Base-by-base conservation (phyloP, 2,113 vertebrate species). In the Crocuta crocuta region DNA sequence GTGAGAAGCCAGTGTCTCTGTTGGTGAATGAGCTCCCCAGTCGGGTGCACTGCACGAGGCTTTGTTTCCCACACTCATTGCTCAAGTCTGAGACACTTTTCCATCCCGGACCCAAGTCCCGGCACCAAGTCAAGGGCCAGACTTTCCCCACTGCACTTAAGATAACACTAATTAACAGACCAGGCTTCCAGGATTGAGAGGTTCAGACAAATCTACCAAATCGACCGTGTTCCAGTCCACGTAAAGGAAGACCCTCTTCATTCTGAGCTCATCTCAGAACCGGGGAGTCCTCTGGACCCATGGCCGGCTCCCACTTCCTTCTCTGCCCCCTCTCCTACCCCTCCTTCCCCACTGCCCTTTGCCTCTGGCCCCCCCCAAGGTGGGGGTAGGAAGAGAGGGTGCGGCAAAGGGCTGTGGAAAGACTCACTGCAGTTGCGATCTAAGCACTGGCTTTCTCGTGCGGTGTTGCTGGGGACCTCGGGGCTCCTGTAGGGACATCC, bases 101-200 rank as follows among this genome's bases (percentile, higher is more conserved):
- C 39, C 1, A 16, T 3, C 33, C 21, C 17, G 17, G 21, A 35
- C 24, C n/a, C 11, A 10, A 45, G 63, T 50, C 65, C 89, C 15
- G 12, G 2, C 50, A 50, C 50, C 50, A 50, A 50, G 16, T 26
- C 39, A 31, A 35, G 24, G 2, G 9, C 19, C 35, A 39, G 15
- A 23, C 17, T 68, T 70, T 17, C 43, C 33, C n/a, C 9, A 11
- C 35, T 0, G 0, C 0, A 0, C 43, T 39, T 84, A 12, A 35
- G 70, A 21, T 19, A 11, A 11, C 55, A 9, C 63, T 33, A 1
- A 61, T 11, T n/a, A 10, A 19, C 16, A 24, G 74, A 19, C 39
- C 24, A 4, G 33, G n/a, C 48, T 68, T 43, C 12, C 53, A 63
- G 74, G 15, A 23, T 12, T 68, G 65, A 68, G 71, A 63, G 31